Evolutionary conservation across 2,113 vertebrate genomes (phyloP), one percentile per base, ranked within the genome.

Genomic region (Poeciliopsis turrubarensis): DNA sequence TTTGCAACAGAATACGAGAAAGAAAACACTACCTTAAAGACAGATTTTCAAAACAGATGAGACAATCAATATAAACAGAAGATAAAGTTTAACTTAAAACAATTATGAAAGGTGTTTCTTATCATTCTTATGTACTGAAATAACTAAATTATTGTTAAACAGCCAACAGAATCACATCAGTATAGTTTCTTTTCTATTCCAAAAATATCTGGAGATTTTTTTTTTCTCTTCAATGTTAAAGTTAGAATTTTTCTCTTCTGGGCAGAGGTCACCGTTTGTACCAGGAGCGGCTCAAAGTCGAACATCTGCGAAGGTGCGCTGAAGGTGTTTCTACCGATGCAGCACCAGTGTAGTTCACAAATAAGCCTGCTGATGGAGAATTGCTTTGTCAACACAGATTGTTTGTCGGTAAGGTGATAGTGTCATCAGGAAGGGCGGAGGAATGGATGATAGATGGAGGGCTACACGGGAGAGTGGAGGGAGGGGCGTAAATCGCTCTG

Each of bases 361-460:
- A 76, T 60, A 51, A 78, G 70, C 79, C 63, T 68, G 62, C 79
- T 75, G 70, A 82, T 75, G 63, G 74, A 66, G 82, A 78, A 87
- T 11, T 89, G 91, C 89, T 88, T 91, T 71, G 86, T 89, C 89
- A 86, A 91, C 90, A 79, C 61, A 25, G 68, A 47, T 57, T 60
- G 81, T 83, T 86, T 79, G 86, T 37, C 31, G 68, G 51, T 86
- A 81, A 86, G 87, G 87, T 90, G 90, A 81, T 67, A 68, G 74
- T 88, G 88, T 91, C 88, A 79, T 76, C 8, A 14, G 29, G 79
- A 47, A 82, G 64, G 39, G 75, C 60, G 64, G 54, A 66, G 47
- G 25, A 70, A 60, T 12, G 60, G 63, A 78, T 84, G 87, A 89
- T 78, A 82, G 78, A 89, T 75, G 0, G 61, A 74, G 69, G 61